These are phyloP conservation scores for Sarcophaga carnaria DNA, from an alignment of 2,888 invertebrate species.

Conservation along the genomic window DNA sequence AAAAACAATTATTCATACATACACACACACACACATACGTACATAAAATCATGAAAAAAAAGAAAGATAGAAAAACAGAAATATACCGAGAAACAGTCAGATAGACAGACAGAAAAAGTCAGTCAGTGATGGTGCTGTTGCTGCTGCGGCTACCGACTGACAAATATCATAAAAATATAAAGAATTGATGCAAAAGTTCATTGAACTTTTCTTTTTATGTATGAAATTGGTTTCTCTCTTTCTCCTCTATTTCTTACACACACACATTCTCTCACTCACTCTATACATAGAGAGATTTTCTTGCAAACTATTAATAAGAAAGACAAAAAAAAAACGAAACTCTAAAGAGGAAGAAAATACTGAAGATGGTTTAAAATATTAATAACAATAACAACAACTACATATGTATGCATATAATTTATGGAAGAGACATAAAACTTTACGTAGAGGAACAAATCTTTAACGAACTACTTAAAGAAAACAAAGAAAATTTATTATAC, in stretches of 20 bases:
- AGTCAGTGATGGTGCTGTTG: neutral
- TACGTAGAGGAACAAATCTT: neutral
- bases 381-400: neutral
- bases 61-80: slow-evolving; percentile 54
- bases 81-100: slow-evolving; percentile 16
- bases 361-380: neutral
- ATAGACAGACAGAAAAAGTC: neutral
- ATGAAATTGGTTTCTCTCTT: slow-evolving; percentile 40
- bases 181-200: slow-evolving; percentile 71
- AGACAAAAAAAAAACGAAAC: slow-evolving; percentile 24
- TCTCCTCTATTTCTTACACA: slow-evolving; percentile 7
- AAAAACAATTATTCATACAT: slow-evolving; percentile 13
- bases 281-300: neutral
- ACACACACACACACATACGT: neutral
- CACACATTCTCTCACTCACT: neutral
- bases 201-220: slow-evolving; percentile 65
- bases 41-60: neutral
- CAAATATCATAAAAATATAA: slow-evolving; percentile 60
- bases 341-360: slow-evolving; percentile 10
- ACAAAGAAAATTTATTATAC: too few relatives aligned
- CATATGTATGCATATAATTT: neutral
- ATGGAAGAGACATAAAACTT: neutral
- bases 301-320: slow-evolving; percentile 40
- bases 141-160: slow-evolving; percentile 29
- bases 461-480: too few relatives aligned